Evolutionary conservation across 2,797 vertebrate species (phyloP).

Genomic region (Fratercula arctica): DNA sequence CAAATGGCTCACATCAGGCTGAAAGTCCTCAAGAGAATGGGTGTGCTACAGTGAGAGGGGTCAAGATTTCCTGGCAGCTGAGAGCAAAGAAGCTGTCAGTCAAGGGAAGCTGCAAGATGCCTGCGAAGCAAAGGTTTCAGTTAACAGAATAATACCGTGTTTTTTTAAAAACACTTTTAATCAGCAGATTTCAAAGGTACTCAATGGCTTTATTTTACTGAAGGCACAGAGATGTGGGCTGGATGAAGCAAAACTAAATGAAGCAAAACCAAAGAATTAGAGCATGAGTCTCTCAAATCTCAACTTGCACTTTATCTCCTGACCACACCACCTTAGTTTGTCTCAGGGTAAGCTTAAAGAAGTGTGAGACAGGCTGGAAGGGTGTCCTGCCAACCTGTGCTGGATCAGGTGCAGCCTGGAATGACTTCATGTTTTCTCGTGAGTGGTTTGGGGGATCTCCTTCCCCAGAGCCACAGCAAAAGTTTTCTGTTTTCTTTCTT

Average conservation of each 20-base stretch:
- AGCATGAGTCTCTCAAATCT: neutral
- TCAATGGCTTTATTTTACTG: neutral
- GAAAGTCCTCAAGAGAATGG: slow-evolving; percentile 27
- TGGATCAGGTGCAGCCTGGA: neutral
- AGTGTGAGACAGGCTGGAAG: neutral
- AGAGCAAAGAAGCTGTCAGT: neutral
- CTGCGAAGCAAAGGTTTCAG: neutral
- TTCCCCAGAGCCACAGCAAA: neutral
- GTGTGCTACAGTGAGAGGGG: neutral
- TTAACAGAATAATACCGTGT: neutral
- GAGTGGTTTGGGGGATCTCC: neutral
- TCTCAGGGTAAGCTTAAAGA: neutral
- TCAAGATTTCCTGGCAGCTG: slow-evolving; percentile 31
- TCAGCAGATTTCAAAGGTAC: neutral
- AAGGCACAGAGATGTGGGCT: neutral
- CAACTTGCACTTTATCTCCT: neutral
- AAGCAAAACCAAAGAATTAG: neutral
- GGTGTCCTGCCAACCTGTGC: neutral
- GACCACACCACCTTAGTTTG: neutral
- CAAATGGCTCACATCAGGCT: neutral
- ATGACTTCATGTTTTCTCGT: neutral
- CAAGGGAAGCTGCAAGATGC: neutral
- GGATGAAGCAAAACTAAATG: neutral
- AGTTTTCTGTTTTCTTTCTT: neutral
- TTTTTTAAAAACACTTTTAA: neutral